A percentile compares a stretch with the other conserved stretches of the same genome.
Evolutionary conservation across 2,113 vertebrate species (phyloP).

Genomic region (Serinus canaria): DNA sequence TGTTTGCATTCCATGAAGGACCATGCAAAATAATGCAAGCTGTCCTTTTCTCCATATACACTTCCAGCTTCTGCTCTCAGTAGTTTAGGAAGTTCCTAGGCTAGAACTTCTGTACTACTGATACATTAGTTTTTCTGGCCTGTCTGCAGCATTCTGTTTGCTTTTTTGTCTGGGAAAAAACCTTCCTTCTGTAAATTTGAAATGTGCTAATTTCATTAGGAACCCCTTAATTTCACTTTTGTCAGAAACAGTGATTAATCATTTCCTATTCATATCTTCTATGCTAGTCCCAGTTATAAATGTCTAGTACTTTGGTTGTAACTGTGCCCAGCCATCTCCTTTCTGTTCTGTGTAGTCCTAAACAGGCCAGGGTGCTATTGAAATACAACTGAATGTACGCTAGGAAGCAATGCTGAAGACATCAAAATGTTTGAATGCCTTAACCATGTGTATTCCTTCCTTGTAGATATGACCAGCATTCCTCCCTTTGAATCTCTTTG

Average conservation of each 20-base stretch:
- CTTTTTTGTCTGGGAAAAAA: neutral
- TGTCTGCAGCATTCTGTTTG: neutral
- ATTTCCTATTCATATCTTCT: neutral
- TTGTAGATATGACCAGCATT: slow-evolving; percentile 28
- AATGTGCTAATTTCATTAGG: neutral
- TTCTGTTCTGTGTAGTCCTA: neutral
- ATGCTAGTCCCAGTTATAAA: neutral
- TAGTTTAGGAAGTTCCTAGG: neutral
- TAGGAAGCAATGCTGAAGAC: neutral
- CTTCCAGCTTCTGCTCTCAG: neutral
- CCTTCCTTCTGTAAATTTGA: neutral
- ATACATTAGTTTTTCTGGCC: neutral
- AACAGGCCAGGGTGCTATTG: neutral
- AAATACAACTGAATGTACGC: neutral
- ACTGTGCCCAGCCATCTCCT: neutral
- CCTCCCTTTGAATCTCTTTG: slow-evolving; percentile 38
- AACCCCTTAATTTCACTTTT: neutral
- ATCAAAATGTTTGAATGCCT: neutral
- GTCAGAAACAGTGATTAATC: neutral
- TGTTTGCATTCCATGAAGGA: neutral
- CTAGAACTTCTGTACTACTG: neutral
- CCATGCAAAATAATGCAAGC: neutral
- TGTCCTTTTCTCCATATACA: neutral
- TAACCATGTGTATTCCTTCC: neutral
- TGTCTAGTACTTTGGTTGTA: neutral